Evolutionary conservation across 1,140 invertebrate species (phyloP), one percentile per base, ranked within the genome.

Genomic region (Forficula auricularia): DNA sequence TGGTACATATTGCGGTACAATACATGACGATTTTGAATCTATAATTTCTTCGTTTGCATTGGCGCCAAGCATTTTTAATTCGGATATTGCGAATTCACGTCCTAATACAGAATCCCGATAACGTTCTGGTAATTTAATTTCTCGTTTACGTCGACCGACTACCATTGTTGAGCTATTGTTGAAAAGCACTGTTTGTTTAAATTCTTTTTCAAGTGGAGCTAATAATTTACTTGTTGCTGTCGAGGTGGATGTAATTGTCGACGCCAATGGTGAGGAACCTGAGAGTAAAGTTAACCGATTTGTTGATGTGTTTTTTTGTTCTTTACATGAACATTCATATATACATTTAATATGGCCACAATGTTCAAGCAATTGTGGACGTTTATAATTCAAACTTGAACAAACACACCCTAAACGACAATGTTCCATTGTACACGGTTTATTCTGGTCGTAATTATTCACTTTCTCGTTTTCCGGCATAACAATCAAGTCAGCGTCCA

Each of bases 381-480:
- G 44, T 31, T 47, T 46, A 33, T 49, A 52, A 37, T 49, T 31
- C 10, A 66, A 50, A 46, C 59, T 65, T n/a, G 54, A 52, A 48
- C 66, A 68, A 4, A 68, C 52, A 47, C 66, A 68, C 2, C 65
- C 66, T 7, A 66, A 47, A 42, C 47, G 48, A 48, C 65, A 68
- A 45, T 50, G 58, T 19, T 52, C 48, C 39, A 62, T 58, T 3
- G 38, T 43, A 48, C 64, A 66, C 33, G 14, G 27, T 37, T 27
- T 27, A 27, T 27, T 27, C 10, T 27, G 4, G 4, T 27, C 22
- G 4, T 6, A 6, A 27, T 27, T 27, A 6, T 27, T 27, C 10
- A 6, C 4, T 4, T 27, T 27, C 4, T 27, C 22, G 4, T 27
- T 10, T 27, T 27, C 22, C 4, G 22, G 22, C 22, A 27, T 27